Conservation (phyloP, 2,888 invertebrate genomes). For the Rotaria sp. region DNA sequence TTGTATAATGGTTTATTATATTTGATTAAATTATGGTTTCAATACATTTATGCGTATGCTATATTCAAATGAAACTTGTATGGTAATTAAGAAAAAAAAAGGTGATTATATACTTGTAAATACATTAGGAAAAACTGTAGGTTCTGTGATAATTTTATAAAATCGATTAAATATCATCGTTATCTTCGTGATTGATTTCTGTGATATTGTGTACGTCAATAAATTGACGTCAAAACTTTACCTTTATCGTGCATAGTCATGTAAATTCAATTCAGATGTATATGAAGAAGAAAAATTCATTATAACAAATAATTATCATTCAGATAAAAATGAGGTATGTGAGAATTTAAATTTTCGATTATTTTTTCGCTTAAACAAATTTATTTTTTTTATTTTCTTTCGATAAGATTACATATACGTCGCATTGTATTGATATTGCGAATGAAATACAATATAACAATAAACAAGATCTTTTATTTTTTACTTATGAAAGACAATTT, state of each 20-base stretch:
- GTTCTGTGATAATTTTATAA: neutral
- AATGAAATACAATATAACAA: neutral
- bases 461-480: no score
- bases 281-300: neutral
- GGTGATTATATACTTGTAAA: conserved; percentile 72
- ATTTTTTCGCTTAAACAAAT: neutral
- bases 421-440: neutral
- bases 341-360: neutral
- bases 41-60: conserved; percentile 68
- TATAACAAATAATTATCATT: neutral
- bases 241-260: neutral
- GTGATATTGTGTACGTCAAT: neutral
- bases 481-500: no score
- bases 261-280: no score
- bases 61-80: conserved; percentile 71
- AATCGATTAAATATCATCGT: neutral
- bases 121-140: conserved; percentile 71
- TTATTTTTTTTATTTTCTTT: neutral
- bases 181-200: neutral
- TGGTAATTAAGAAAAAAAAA: conserved; percentile 60
- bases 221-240: neutral
- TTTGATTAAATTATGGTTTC: conserved; percentile 68
- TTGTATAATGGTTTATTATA: conserved; percentile 57
- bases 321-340: neutral
- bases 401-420: neutral